These are phyloP conservation scores for Sphaeridia pumilis DNA, from an alignment of 2,888 invertebrate species.

Conservation along the genomic window DNA sequence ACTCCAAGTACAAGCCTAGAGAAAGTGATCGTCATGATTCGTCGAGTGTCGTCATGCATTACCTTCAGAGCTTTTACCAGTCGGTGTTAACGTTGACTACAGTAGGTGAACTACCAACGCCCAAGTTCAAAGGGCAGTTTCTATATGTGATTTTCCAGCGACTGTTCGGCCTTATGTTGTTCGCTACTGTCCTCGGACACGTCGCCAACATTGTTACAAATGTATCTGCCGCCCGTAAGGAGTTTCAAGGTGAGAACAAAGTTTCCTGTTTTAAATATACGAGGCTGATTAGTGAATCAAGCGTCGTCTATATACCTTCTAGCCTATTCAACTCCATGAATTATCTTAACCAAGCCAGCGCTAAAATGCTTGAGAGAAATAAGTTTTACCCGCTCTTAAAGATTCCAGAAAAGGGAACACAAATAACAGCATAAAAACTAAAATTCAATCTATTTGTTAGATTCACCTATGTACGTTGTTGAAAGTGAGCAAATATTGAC, in stretches of 20 bases:
- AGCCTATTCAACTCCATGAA: no score
- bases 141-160: constrained; percentile 90
- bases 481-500: no score
- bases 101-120: constrained; percentile 82
- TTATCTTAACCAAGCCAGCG: no score
- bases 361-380: no score
- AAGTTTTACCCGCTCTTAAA: no score
- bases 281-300: no score
- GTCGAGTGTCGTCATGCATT: constrained; percentile 76
- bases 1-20: constrained; percentile 46
- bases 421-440: no score
- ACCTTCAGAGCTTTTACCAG: constrained; percentile 97
- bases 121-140: constrained; percentile 87
- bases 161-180: constrained; percentile 83
- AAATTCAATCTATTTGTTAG: no score
- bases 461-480: no score
- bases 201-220: constrained; percentile 97
- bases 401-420: no score
- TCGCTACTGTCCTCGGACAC: constrained; percentile 92
- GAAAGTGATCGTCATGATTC: constrained; percentile 49
- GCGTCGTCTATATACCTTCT: no score
- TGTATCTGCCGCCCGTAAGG: constrained; percentile 90
- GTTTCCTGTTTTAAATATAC: neutral
- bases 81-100: constrained; percentile 92
- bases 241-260: constrained; percentile 78